Evolutionary conservation across 1,140 invertebrate genomes (phyloP), one percentile per base, ranked within the genome.

Genomic region (Diabrotica virgifera): DNA sequence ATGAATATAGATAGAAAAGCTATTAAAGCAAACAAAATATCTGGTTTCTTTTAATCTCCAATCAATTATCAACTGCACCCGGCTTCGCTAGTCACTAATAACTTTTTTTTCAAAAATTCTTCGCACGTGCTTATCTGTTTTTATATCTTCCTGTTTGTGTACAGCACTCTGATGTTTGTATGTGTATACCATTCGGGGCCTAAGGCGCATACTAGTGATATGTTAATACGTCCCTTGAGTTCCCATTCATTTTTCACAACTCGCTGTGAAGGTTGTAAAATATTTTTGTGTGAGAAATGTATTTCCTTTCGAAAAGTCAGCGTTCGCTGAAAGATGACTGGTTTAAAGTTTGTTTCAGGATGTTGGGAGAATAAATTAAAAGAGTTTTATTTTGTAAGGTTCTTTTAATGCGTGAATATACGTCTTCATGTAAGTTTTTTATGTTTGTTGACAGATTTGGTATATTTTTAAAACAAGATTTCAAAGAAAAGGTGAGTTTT

Each of bases 281-380:
- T 46, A 46, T 46, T 46, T 46, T 46, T n/a, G 40, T 46, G 40
- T 46, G 40, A 46, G 40, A 46, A 46, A 46, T 46, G n/a, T 46
- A 46, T 46, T 46, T 46, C 40, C 40, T 46, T 46, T 46, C 40
- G 40, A 46, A 46, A 46, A 46, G n/a, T 46, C 40, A 46, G 8
- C 40, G n/a, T 5, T 8, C 40, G 40, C n/a, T n/a, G 40, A 46
- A 46, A 46, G 40, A 46, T 46, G 40, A n/a, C 40, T 46, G 40
- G 40, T 46, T 46, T 46, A 10, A 46, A 46, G n/a, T 10, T 8
- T 46, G n/a, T 46, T 46, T n/a, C 40, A 46, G 40, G 40, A 46
- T 46, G 40, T 46, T 46, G 24, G n/a, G 8, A 46, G 40, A 8
- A 46, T 46, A 46, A 46, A 46, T 46, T 46, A 46, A 46, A 46